Percentiles rank a stretch among this genome's conserved stretches.
These are phyloP conservation scores for Eulemur rubriventer DNA, from an alignment of 2,797 vertebrate species.

Conservation along the genomic window DNA sequence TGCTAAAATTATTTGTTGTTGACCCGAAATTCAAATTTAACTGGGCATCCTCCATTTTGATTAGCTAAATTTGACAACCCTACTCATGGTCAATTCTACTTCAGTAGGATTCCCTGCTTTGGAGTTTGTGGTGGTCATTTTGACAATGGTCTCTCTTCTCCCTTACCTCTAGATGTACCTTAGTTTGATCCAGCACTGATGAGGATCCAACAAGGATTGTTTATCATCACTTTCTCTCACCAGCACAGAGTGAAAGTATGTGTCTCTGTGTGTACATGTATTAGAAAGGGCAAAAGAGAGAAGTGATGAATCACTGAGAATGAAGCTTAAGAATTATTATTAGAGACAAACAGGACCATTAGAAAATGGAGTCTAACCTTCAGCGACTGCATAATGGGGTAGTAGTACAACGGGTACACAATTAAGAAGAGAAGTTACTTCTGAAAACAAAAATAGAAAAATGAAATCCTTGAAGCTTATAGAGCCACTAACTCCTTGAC, in stretches of 20 bases:
- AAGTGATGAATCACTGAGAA: not conserved
- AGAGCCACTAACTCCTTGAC: not conserved
- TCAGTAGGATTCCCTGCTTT: not conserved
- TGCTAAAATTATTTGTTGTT: conserved; percentile 24
- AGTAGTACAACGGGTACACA: not conserved
- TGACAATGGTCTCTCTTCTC: not conserved
- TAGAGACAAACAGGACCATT: not conserved
- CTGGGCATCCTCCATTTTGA: not conserved
- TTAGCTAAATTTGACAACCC: not conserved
- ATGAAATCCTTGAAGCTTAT: not conserved
- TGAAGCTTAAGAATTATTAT: conserved; percentile 23
- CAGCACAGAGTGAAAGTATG: not conserved
- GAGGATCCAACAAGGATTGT: not conserved
- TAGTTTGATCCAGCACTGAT: not conserved
- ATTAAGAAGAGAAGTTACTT: not conserved
- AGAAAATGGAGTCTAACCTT: not conserved
- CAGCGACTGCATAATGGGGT: not conserved
- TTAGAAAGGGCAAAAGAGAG: not conserved
- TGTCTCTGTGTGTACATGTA: not conserved
- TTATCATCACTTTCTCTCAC: not conserved
- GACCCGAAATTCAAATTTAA: conserved; percentile 43
- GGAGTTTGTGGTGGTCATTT: not conserved
- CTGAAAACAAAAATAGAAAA: not conserved
- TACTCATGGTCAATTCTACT: not conserved
- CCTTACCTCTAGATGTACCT: not conserved